Evolutionary conservation across 2,113 vertebrate species (phyloP).

Genomic region (Clarias batrachus): DNA sequence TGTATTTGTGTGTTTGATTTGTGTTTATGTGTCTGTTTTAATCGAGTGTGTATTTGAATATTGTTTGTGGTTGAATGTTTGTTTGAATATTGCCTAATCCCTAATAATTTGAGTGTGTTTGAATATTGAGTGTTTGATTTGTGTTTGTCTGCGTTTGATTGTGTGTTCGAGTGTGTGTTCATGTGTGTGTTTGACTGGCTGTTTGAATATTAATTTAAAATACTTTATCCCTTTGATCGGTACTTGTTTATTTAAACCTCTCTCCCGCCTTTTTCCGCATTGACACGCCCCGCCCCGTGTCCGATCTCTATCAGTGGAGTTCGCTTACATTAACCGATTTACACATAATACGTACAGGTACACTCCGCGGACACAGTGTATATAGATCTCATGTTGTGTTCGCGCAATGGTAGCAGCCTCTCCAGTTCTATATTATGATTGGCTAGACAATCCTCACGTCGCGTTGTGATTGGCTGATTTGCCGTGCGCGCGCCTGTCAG

Average conservation of each 20-base stretch:
- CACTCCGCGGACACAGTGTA: background rate
- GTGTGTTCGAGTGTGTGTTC: too few relatives aligned
- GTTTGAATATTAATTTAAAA: too few relatives aligned
- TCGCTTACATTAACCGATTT: background rate
- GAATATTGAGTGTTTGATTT: too few relatives aligned
- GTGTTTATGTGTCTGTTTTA: background rate
- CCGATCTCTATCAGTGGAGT: background rate
- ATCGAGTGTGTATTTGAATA: too few relatives aligned
- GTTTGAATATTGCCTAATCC: too few relatives aligned
- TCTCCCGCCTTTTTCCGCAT: slow-evolving; percentile 20
- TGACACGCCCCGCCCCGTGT: background rate
- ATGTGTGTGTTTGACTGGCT: too few relatives aligned
- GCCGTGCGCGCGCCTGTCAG: slow-evolving; percentile 50
- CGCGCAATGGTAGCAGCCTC: background rate
- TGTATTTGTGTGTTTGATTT: background rate
- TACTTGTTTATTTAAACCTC: background rate
- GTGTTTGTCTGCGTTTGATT: too few relatives aligned
- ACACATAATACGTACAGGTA: background rate
- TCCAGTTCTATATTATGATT: slow-evolving; percentile 22
- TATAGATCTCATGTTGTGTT: background rate
- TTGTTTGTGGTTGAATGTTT: too few relatives aligned
- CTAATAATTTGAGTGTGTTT: too few relatives aligned
- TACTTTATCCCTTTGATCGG: too few relatives aligned
- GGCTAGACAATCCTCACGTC: background rate
- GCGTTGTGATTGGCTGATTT: slow-evolving; percentile 27